These are phyloP conservation scores for Resseliella maxima DNA, from an alignment of 2,888 invertebrate genomes.

Conservation along the genomic window DNA sequence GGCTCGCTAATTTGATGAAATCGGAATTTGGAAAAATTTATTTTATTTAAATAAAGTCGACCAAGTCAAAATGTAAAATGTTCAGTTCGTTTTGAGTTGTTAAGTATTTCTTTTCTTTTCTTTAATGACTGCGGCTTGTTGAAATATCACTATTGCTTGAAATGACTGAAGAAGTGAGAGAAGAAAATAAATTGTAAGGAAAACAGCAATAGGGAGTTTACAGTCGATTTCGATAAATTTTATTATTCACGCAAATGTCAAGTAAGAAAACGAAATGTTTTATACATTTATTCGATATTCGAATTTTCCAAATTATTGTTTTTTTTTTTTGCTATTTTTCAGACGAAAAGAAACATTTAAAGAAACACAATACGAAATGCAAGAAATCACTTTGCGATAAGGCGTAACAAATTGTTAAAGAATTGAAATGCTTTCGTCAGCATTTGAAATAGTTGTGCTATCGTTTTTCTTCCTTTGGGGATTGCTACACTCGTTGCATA, in stretches of 20 bases:
- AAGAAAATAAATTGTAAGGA: background rate
- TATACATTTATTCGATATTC: background rate
- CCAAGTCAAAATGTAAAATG: background rate
- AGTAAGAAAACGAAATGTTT: background rate
- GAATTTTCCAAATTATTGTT: background rate
- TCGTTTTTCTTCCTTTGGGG: background rate
- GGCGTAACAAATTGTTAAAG: background rate
- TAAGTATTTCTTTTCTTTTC: too few relatives aligned
- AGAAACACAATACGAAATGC: background rate
- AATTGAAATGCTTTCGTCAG: background rate
- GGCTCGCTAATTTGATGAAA: conserved; percentile 51
- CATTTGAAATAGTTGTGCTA: background rate
- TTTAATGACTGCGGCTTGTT: conserved; percentile 38
- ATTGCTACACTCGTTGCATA: background rate
- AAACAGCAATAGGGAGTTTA: conserved; percentile 10
- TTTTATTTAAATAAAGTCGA: background rate
- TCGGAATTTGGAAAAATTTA: conserved; percentile 37
- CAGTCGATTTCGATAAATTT: conserved; percentile 37
- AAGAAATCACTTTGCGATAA: background rate
- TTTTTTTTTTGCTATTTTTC: background rate
- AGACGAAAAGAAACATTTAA: background rate
- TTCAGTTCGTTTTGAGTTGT: background rate
- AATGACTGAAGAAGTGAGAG: background rate
- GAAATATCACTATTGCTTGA: background rate
- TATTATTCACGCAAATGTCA: conserved; percentile 54